Conservation (phyloP, 2,113 vertebrate species). For the Boulengeromyrus knoepffleri region DNA sequence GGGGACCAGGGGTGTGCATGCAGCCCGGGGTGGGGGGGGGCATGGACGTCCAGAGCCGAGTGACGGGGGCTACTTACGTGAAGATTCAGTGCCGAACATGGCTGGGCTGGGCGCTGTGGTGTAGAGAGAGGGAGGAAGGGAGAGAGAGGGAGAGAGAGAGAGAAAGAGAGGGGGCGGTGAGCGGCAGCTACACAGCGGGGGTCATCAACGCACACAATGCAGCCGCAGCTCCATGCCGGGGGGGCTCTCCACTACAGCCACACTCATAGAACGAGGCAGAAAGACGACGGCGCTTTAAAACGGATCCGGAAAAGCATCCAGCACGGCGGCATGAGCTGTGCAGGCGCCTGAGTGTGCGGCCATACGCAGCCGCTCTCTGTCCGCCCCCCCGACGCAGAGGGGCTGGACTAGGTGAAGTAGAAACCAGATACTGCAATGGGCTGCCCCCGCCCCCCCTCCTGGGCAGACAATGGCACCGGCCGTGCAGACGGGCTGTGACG, state of each 20-base stretch:
- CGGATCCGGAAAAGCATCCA: background rate
- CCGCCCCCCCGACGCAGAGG: constrained; percentile 30
- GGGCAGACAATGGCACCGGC: constrained; percentile 82
- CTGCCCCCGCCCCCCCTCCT: constrained; percentile 47
- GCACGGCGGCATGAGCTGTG: background rate
- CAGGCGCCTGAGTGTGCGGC: constrained; percentile 47
- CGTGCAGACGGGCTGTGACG: constrained; percentile 78
- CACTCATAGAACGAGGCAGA: background rate
- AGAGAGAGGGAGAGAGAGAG: constrained; percentile 35
- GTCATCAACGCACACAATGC: constrained; percentile 90
- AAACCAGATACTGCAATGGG: constrained; percentile 62
- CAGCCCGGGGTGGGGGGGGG: background rate
- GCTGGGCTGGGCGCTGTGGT: constrained; percentile 81
- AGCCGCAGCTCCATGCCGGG: constrained; percentile 72
- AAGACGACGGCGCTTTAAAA: background rate
- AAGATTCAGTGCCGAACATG: constrained; percentile 98
- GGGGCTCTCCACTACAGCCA: constrained; percentile 54
- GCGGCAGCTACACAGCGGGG: constrained; percentile 81
- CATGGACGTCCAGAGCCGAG: constrained; percentile 22
- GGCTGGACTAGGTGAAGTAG: constrained; percentile 54
- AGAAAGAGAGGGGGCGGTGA: constrained; percentile 62
- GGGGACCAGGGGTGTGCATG: constrained; percentile 25
- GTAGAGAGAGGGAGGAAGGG: constrained; percentile 58
- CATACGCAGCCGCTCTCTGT: constrained; percentile 35
- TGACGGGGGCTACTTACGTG: constrained; percentile 83